phyloP scores from a whole-genome alignment of 2,888 invertebrate genomes.

The Cyrtodaria siliqua region DNA sequence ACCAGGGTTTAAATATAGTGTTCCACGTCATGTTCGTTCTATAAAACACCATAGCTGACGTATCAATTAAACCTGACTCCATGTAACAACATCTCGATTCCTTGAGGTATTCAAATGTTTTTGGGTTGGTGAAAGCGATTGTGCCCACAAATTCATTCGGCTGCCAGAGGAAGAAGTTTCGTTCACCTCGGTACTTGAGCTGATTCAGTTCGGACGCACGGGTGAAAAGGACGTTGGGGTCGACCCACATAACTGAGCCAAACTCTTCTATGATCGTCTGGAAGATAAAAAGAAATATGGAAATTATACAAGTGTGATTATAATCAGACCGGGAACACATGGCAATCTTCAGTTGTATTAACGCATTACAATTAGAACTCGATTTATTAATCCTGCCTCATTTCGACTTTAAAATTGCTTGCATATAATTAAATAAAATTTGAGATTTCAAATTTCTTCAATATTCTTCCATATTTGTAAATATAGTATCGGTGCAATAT shows the following conservation, averaged over 20 bases:
- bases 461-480: no score
- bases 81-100: conserved; percentile 73
- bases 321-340: no score
- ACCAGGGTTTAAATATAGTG: conserved; percentile 78
- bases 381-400: no score
- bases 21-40: conserved; percentile 72
- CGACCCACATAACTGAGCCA: conserved; percentile 75
- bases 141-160: conserved; percentile 53
- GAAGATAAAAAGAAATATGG: conserved; percentile 33
- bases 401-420: no score
- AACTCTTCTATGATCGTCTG: conserved; percentile 74
- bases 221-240: conserved; percentile 70
- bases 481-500: no score
- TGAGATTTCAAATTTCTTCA: no score
- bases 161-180: conserved; percentile 76
- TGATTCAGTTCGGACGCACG: conserved; percentile 66
- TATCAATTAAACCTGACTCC: conserved; percentile 71
- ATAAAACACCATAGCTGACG: conserved; percentile 74
- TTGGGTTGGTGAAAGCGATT: conserved; percentile 72
- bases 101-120: conserved; percentile 72
- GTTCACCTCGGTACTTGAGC: conserved; percentile 68
- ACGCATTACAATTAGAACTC: no score
- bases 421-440: no score
- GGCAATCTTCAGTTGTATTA: no score
- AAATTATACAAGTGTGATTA: no score